phyloP scores from a whole-genome alignment of 1,140 invertebrate species.

The Trachymyrmex cornetzi region DNA sequence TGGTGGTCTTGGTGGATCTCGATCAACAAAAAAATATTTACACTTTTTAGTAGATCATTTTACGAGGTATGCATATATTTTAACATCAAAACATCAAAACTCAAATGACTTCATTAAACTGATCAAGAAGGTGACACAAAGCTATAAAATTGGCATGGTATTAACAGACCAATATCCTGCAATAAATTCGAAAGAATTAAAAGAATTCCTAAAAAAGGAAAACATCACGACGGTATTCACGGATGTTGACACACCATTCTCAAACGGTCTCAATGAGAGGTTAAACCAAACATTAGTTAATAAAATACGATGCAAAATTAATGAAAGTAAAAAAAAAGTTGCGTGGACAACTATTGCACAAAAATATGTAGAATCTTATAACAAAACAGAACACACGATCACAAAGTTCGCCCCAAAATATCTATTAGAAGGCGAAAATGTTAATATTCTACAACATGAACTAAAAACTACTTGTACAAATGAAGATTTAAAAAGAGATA shows the following conservation, averaged over 20 bases:
- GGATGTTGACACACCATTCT: too few relatives aligned
- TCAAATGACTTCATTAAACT: neutral
- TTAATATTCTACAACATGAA: neutral
- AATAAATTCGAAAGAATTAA: conserved; percentile 4
- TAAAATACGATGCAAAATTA: conserved; percentile 11
- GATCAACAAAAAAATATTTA: conserved; percentile 16
- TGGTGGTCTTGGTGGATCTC: neutral
- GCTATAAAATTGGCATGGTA: neutral
- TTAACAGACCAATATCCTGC: neutral
- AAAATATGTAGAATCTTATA: conserved; percentile 1
- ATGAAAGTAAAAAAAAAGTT: neutral
- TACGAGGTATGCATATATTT: neutral
- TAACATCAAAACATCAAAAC: neutral
- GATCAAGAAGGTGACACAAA: neutral
- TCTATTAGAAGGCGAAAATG: neutral
- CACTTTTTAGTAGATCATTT: neutral
- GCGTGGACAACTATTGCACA: conserved; percentile 10
- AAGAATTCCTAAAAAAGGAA: neutral
- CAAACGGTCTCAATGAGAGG: neutral
- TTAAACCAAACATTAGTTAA: neutral
- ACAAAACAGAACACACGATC: neutral
- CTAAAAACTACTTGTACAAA: neutral
- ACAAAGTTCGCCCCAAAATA: neutral
- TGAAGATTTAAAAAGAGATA: conserved; percentile 20
- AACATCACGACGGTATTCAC: neutral